Percentiles rank a stretch among this genome's conserved stretches.
phyloP scores from a whole-genome alignment of 2,888 invertebrate genomes.

The Chrysolina oricalcia region DNA sequence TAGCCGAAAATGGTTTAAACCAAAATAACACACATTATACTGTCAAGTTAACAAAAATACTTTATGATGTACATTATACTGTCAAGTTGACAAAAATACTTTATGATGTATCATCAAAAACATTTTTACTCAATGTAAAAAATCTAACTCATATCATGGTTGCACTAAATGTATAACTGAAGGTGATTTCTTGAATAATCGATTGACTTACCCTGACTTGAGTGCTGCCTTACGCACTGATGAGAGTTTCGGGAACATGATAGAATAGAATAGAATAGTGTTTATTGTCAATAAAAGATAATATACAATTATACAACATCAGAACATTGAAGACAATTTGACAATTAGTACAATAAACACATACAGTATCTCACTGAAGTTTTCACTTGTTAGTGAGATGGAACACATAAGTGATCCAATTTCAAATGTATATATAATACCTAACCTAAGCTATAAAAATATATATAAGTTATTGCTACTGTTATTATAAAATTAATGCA shows the following conservation, averaged over 20 bases:
- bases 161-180: slow-evolving; percentile 22
- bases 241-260: slow-evolving; percentile 4
- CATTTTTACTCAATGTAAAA: slow-evolving; percentile 14
- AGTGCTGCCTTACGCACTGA: background rate
- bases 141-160: slow-evolving; percentile 13
- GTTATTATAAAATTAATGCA: too few species aligned
- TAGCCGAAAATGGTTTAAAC: background rate
- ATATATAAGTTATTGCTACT: too few species aligned
- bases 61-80: slow-evolving; percentile 2
- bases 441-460: too few species aligned
- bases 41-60: slow-evolving; percentile 14
- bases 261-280: background rate
- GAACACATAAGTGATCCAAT: too few species aligned
- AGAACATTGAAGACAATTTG: too few species aligned
- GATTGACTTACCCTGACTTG: slow-evolving; percentile 15
- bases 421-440: too few species aligned
- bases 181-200: slow-evolving; percentile 12
- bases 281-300: too few species aligned
- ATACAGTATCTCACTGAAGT: too few species aligned
- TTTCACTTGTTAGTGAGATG: too few species aligned
- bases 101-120: slow-evolving; percentile 10
- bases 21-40: background rate
- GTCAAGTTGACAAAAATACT: slow-evolving; percentile 16
- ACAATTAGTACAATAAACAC: too few species aligned
- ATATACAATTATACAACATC: too few species aligned